These are phyloP conservation scores for Bicyclus anynana DNA, from an alignment of 1,140 invertebrate genomes.

Conservation along the genomic window DNA sequence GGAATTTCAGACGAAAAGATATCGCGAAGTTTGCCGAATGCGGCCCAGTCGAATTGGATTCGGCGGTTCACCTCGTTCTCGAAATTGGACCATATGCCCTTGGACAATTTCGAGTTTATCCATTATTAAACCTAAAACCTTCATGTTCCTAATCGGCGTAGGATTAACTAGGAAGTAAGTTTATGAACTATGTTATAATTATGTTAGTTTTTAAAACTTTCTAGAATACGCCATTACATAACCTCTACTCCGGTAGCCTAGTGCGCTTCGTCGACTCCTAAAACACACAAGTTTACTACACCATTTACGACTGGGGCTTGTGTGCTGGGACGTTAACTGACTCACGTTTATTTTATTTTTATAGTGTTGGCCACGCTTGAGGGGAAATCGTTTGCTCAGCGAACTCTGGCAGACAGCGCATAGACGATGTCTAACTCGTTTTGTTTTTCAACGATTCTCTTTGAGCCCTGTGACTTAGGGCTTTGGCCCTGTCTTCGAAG, in stretches of 20 bases:
- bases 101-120: too few species aligned
- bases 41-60: too few species aligned
- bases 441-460: background rate
- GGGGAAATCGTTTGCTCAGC: background rate
- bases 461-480: too few species aligned
- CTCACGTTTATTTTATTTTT: constrained; percentile 1
- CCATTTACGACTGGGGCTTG: background rate
- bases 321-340: constrained; percentile 1
- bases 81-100: too few species aligned
- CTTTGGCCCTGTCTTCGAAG: too few species aligned
- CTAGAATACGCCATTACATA: background rate
- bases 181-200: too few species aligned
- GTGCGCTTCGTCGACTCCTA: background rate
- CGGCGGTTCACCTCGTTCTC: too few species aligned
- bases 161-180: too few species aligned
- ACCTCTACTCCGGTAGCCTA: background rate
- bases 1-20: too few species aligned
- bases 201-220: background rate
- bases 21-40: too few species aligned
- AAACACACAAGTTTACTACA: background rate
- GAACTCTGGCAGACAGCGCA: background rate
- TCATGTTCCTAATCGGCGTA: too few species aligned
- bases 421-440: background rate
- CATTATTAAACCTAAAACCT: too few species aligned
- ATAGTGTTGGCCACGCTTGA: background rate